phyloP scores from a whole-genome alignment of 2,888 invertebrate species.

The Limnephilus rhombicus region DNA sequence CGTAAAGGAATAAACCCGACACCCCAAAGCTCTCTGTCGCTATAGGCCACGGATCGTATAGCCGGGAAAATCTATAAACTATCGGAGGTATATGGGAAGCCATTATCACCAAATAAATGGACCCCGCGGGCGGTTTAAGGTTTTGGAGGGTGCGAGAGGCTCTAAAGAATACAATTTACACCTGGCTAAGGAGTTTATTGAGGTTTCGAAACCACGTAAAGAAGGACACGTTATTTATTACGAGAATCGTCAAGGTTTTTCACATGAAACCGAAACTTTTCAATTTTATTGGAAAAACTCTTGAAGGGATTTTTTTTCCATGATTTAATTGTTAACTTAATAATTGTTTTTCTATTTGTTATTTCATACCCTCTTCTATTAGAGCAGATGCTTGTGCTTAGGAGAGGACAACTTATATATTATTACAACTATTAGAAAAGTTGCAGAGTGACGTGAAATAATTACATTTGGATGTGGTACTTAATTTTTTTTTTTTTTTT shows the following conservation, averaged over 20 bases:
- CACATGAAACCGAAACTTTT: too few species aligned
- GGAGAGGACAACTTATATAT: too few species aligned
- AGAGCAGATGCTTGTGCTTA: too few species aligned
- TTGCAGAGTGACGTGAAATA: too few species aligned
- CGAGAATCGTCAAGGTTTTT: not conserved
- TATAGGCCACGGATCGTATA: conserved; percentile 27
- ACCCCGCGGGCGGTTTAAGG: conserved; percentile 30
- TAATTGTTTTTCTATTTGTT: too few species aligned
- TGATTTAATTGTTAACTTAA: too few species aligned
- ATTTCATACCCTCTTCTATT: too few species aligned
- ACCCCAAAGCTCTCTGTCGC: conserved; percentile 5
- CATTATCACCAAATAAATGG: conserved; percentile 45
- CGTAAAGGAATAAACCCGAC: conserved; percentile 15
- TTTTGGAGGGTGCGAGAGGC: not conserved
- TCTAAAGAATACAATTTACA: conserved; percentile 31
- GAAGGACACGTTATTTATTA: not conserved
- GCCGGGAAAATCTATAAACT: conserved; percentile 34
- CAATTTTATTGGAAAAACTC: too few species aligned
- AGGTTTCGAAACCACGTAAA: not conserved
- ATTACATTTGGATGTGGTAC: too few species aligned
- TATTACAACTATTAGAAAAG: too few species aligned
- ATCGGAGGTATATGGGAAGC: conserved; percentile 30
- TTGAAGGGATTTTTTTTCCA: too few species aligned
- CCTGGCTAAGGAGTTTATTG: conserved; percentile 18
- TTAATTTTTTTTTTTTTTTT: too few species aligned